A percentile compares a stretch with the other conserved stretches of the same genome.
Conservation (phyloP, 2,113 vertebrate species). For the Chrysochloris asiatica region DNA sequence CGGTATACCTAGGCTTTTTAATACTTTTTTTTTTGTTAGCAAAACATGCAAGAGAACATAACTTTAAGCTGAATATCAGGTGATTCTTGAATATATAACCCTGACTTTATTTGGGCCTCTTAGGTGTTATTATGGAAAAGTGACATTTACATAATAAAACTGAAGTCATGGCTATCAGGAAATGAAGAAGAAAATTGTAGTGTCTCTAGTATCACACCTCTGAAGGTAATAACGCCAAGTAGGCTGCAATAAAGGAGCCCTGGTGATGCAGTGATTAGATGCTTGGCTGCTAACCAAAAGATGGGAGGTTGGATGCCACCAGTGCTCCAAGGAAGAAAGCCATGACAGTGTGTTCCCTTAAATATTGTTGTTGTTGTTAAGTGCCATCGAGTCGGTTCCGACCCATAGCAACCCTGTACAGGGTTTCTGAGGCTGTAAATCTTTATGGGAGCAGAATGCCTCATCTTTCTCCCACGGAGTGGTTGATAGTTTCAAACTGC, state of each 20-base stretch:
- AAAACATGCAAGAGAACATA: background rate
- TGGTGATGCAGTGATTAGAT: too few species aligned
- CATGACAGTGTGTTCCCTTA: background rate
- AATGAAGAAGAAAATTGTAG: conserved; percentile 5
- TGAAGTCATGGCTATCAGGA: background rate
- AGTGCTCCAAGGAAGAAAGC: background rate
- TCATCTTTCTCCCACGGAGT: too few species aligned
- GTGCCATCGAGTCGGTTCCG: too few species aligned
- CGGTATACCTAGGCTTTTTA: background rate
- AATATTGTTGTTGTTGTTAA: too few species aligned
- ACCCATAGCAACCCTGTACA: too few species aligned
- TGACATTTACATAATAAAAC: conserved; percentile 16
- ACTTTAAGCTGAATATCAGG: background rate
- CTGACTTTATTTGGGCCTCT: background rate
- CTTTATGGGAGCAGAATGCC: too few species aligned
- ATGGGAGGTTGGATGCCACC: background rate
- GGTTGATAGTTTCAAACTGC: too few species aligned
- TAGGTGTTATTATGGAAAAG: background rate
- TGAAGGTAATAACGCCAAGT: background rate
- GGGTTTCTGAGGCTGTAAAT: too few species aligned
- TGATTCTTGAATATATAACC: background rate
- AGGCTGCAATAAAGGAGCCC: background rate
- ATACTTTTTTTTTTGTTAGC: background rate
- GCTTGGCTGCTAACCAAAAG: too few species aligned
- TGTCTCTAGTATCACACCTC: background rate